Base-by-base conservation (phyloP, 2,888 invertebrate species). In the Leistus spinibarbis region DNA sequence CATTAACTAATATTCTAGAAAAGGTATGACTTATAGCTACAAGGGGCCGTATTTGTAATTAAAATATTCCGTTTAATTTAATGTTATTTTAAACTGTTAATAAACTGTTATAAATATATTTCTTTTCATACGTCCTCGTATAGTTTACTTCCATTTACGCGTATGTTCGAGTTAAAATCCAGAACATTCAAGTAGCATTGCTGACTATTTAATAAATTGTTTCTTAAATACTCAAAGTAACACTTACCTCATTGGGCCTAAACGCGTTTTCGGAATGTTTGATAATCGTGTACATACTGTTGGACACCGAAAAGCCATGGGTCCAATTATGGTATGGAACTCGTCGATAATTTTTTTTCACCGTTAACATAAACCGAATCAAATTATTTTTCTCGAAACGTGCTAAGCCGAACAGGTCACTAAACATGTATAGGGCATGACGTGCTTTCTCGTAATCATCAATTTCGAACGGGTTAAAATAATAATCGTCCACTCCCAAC, bases 241-340 rank as follows among this genome's bases (percentile, higher is more conserved):
- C 80, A 83, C 82, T 83, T 84, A 91, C 91, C 88, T 92, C 92
- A 72, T 89, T 86, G 7, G 88, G 87, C 56, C 86, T 84, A 83
- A 92, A 92, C 23, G 85, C 83, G 66, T 86, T 86, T 16, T 86
- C 83, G 53, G 88, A 84, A 68, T 87, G 87, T 83, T 92, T 92
- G 69, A 95, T 86, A 65, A 94, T 91, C 2, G 91, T 89, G 82
- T 92, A 95, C 90, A 94, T 94, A 17, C 93, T 90, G 81, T 95
- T 94, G 1, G 95, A 95, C 0, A 95, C 95, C 0, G 94, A 91
- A 88, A 95, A 95, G 0, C 94, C 95, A 82, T 96, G 95, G 22
- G 92, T 92, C 91, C 95, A 96, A 83, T 95, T 96, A 83, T 96
- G 95, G 82, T 95, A 95, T 0, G 95, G 93, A 0, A 95, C 94